A percentile compares a stretch with the other conserved stretches of the same genome.
Conservation (phyloP, 2,797 vertebrate species). For the Pantherophis alleghaniensis region DNA sequence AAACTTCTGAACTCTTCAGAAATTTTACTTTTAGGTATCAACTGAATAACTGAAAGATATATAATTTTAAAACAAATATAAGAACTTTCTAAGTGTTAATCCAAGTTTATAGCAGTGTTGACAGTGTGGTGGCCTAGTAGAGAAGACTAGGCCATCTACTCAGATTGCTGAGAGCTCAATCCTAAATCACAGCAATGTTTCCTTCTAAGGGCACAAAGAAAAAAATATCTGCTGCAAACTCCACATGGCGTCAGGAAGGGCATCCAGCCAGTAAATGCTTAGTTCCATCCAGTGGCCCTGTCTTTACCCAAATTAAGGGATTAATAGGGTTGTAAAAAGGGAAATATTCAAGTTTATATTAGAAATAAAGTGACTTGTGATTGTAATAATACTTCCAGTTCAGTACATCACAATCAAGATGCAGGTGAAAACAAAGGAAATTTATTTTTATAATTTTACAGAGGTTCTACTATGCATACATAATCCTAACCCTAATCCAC, state of each 20-base stretch:
- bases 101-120: neutral
- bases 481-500: neutral
- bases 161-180: neutral
- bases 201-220: neutral
- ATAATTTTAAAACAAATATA: neutral
- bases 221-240: neutral
- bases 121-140: neutral
- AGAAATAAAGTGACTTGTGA: no score
- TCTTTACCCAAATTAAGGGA: no score
- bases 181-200: neutral
- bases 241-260: neutral
- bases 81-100: neutral
- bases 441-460: no score
- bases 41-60: neutral
- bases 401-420: no score
- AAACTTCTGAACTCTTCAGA: neutral
- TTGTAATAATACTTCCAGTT: no score
- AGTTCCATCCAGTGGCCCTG: no score
- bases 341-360: no score
- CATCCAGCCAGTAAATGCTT: neutral
- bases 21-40: neutral
- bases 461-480: no score
- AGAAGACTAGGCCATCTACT: neutral
- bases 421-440: no score
- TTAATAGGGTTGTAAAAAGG: no score